These are phyloP conservation scores for Origma solitaria DNA, from an alignment of 2,113 vertebrate genomes.

Conservation along the genomic window DNA sequence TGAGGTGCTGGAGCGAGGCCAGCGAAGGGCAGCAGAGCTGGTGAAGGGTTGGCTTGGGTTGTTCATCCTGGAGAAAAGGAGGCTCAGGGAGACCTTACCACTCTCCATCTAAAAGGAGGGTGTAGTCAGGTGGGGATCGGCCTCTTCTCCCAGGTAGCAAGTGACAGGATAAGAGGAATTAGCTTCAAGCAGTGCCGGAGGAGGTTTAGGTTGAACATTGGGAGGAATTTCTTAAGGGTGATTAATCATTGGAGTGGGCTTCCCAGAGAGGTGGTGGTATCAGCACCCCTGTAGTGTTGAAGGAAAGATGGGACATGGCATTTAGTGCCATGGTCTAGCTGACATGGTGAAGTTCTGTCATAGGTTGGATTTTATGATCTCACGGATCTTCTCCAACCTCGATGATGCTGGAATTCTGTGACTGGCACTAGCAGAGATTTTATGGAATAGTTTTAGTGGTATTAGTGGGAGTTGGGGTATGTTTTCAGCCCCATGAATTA, in stretches of 20 bases:
- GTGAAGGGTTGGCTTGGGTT: background rate
- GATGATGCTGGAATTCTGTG: background rate
- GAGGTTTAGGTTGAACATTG: background rate
- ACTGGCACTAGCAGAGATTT: rapidly evolving
- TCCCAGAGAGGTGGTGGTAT: background rate
- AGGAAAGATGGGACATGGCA: background rate
- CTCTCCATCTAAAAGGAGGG: background rate
- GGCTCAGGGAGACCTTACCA: background rate
- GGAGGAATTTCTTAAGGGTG: background rate
- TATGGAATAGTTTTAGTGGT: background rate
- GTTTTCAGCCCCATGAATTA: background rate
- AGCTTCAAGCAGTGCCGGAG: background rate
- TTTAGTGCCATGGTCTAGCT: background rate
- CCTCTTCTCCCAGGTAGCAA: background rate
- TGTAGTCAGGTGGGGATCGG: background rate
- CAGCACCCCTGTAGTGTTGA: background rate
- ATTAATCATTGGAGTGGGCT: background rate
- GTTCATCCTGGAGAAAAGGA: background rate
- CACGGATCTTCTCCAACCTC: background rate
- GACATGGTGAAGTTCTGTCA: background rate
- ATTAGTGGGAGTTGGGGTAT: background rate
- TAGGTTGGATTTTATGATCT: background rate
- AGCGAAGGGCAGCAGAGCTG: background rate
- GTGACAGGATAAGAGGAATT: background rate
- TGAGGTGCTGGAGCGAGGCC: background rate